Conservation (phyloP, 2,888 invertebrate species). For the Dicroscelio sp. region DNA sequence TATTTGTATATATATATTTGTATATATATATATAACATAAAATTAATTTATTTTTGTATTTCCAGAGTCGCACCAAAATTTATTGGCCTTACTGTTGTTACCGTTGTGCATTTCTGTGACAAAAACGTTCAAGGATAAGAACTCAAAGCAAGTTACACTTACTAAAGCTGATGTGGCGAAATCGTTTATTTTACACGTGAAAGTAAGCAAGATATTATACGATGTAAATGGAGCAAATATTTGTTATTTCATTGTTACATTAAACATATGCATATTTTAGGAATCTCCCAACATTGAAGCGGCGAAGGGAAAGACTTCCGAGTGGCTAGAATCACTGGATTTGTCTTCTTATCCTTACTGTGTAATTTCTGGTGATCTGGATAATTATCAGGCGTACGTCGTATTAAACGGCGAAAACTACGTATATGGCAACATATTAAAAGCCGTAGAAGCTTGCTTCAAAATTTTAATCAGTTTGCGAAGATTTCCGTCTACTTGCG, state of each 20-base stretch:
- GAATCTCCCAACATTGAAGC: background rate
- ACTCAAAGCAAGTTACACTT: background rate
- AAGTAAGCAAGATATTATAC: background rate
- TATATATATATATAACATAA: no score
- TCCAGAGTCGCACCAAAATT: background rate
- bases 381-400: background rate
- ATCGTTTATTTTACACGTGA: background rate
- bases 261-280: background rate
- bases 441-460: slow-evolving; percentile 13
- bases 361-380: background rate
- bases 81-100: background rate
- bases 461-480: background rate
- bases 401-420: background rate
- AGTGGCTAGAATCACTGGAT: background rate
- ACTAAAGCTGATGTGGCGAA: background rate
- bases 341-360: background rate
- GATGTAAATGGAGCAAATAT: background rate
- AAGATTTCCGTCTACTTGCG: background rate
- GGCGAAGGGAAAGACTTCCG: background rate
- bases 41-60: no score
- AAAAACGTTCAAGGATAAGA: background rate
- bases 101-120: background rate
- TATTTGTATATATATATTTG: background rate
- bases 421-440: background rate
- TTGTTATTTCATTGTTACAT: background rate